Evolutionary conservation across 2,797 vertebrate genomes (phyloP), one percentile per base, ranked within the genome.

Genomic region (Pempheris klunzingeri): DNA sequence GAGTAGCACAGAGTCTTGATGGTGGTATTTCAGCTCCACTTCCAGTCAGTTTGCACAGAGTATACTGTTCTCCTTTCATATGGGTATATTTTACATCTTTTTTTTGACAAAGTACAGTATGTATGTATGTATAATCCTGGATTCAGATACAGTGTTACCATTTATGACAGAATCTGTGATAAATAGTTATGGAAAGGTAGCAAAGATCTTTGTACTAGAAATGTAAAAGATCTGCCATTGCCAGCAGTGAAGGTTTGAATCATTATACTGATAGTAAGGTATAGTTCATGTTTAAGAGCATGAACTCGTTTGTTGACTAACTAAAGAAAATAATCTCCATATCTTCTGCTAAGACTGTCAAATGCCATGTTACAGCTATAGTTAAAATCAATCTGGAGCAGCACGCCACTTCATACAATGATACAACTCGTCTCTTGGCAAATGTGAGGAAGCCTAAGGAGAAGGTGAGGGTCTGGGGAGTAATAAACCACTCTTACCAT

Each of bases 401-500:
- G 44, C 46, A 18, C 34, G 73, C 5, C n/a, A 43, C 32, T 72
- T 74, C 6, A 39, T 58, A 18, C 36, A 57, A 11, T 46, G 13
- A 77, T 70, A 62, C 53, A 39, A 83, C 76, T 78, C 58, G 66
- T 80, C 30, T 79, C 50, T 71, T 66, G 79, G 52, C 47, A 58
- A 68, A 46, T 77, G 58, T 63, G 41, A 65, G 32, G 60, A 62
- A 75, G 62, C 71, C 65, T 41, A 22, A 68, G 26, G 72, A 77
- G 80, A 70, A 74, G 52, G 49, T 66, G 50, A 36, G 58, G 71
- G 68, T 71, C 82, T 62, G n/a, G 73, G 83, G 85, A 75, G 74
- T 77, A 84, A 89, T 90, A 90, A 92, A 90, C 65, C n/a, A 61
- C 67, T 81, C 47, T 84, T 76, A 78, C 71, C 81, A 86, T 88